Percentiles rank a stretch among this genome's conserved stretches.
These are phyloP conservation scores for Taphrorychus bicolor DNA, from an alignment of 2,888 invertebrate species.

Conservation along the genomic window DNA sequence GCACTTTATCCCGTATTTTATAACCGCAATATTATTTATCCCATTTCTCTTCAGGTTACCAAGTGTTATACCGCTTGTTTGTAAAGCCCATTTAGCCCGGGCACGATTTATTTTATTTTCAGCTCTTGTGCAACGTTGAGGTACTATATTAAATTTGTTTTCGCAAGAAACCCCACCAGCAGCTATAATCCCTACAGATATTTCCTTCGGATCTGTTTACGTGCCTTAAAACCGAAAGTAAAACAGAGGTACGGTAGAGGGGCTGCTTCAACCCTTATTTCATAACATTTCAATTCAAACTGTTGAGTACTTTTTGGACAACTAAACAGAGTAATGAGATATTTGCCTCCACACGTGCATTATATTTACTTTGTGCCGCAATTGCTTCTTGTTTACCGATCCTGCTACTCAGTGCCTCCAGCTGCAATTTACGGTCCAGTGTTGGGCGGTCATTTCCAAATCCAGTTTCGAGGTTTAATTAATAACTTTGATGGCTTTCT, in stretches of 20 bases:
- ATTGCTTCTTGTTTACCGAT: constrained; percentile 7
- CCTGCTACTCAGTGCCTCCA: not conserved
- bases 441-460: not conserved
- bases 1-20: constrained; percentile 8
- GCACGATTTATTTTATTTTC: constrained; percentile 11
- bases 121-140: not conserved
- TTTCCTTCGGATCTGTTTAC: constrained; percentile 3
- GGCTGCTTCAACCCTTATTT: not conserved
- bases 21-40: constrained; percentile 12
- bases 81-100: constrained; percentile 8
- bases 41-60: constrained; percentile 4
- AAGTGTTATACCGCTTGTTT: constrained; percentile 14
- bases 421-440: constrained; percentile 3
- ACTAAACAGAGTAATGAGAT: constrained; percentile 1
- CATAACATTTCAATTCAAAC: not conserved
- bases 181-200: constrained; percentile 7
- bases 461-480: constrained; percentile 1
- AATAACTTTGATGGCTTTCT: constrained; percentile 1
- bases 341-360: not conserved
- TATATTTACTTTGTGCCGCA: constrained; percentile 10
- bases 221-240: constrained; percentile 4
- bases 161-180: constrained; percentile 3
- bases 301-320: constrained; percentile 1
- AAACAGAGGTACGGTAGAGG: constrained; percentile 3
- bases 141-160: constrained; percentile 15